Percentiles rank a stretch among this genome's conserved stretches.
Evolutionary conservation across 2,797 vertebrate genomes (phyloP).

Genomic region (Poecilia velifera): DNA sequence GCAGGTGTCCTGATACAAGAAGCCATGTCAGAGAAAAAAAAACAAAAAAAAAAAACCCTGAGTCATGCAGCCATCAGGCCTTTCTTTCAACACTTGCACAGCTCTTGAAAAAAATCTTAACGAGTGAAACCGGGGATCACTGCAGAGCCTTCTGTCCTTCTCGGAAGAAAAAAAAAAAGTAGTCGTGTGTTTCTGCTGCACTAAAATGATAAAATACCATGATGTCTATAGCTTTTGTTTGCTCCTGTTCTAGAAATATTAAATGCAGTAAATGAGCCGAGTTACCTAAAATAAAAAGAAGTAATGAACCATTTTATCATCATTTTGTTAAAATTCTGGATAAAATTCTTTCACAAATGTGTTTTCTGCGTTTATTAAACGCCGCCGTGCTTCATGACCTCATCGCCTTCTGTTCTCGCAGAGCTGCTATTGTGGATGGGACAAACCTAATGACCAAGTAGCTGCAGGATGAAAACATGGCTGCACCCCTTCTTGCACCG

Average conservation of each 20-base stretch:
- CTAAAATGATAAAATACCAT: background rate
- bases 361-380: background rate
- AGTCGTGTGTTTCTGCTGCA: background rate
- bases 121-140: background rate
- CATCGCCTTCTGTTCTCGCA: constrained; percentile 49
- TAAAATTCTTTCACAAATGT: background rate
- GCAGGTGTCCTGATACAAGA: constrained; percentile 39
- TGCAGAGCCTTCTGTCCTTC: background rate
- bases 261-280: background rate
- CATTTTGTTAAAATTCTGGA: too few relatives aligned
- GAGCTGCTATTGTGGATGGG: constrained; percentile 88
- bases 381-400: background rate
- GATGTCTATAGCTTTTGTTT: background rate
- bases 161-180: background rate
- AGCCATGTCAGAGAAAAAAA: constrained; percentile 20
- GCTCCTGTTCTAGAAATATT: background rate
- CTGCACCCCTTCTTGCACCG: constrained; percentile 95
- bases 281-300: too few relatives aligned
- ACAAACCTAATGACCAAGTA: constrained; percentile 86
- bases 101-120: constrained; percentile 9
- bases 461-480: constrained; percentile 99
- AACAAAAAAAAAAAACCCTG: background rate
- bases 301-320: too few relatives aligned
- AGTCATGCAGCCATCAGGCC: constrained; percentile 32
- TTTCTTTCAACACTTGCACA: constrained; percentile 7